Evolutionary conservation across 2,888 invertebrate genomes (phyloP).

Genomic region (Vesta saturnalis): DNA sequence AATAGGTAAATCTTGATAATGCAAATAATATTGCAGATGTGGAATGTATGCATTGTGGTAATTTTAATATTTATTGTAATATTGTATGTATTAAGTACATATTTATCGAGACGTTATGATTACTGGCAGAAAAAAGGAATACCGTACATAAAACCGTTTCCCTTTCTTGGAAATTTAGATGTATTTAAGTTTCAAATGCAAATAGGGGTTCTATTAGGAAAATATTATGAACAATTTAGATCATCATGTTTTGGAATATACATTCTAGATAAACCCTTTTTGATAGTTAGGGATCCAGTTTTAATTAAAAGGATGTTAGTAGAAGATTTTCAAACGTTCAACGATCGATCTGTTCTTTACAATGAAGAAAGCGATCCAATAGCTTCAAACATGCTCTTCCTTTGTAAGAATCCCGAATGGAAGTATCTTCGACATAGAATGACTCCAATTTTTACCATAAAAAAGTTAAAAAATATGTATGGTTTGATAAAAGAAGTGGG

Average conservation of each 20-base stretch:
- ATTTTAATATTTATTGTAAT: no score
- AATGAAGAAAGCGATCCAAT: constrained; percentile 59
- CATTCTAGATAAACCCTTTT: constrained; percentile 60
- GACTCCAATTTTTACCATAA: constrained; percentile 64
- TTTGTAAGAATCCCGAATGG: constrained; percentile 64
- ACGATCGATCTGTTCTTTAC: constrained; percentile 60
- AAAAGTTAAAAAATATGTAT: constrained; percentile 65
- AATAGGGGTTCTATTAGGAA: constrained; percentile 47
- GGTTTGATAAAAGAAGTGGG: constrained; percentile 59
- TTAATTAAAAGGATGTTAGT: constrained; percentile 60
- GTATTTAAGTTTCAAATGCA: constrained; percentile 49
- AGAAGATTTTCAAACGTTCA: constrained; percentile 62
- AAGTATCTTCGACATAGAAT: constrained; percentile 63
- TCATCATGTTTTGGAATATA: constrained; percentile 60
- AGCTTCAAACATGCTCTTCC: constrained; percentile 59
- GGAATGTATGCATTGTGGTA: no score
- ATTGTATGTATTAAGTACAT: no score
- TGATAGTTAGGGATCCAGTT: constrained; percentile 60
- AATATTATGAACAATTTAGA: constrained; percentile 49
- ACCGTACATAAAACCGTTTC: constrained; percentile 51
- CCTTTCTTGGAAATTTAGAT: constrained; percentile 57
- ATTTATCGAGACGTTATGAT: no score
- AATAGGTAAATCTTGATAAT: no score
- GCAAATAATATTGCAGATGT: no score
- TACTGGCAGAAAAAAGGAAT: constrained; percentile 59